Base-by-base conservation (phyloP, 2,797 vertebrate genomes). In the Falco biarmicus region DNA sequence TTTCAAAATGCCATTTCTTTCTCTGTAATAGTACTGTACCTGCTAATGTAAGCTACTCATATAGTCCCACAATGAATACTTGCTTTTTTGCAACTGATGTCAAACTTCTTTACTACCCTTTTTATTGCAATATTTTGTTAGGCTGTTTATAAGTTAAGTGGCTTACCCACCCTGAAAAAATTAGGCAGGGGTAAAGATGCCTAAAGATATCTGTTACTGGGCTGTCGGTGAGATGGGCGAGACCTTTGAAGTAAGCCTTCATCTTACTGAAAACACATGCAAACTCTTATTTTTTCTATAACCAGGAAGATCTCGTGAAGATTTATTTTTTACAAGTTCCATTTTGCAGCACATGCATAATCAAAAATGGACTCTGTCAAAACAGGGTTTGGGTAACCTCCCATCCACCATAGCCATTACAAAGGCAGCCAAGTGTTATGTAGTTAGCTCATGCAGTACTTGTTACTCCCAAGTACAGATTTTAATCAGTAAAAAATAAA, bases 401-500 rank as follows among this genome's bases (percentile, higher is more conserved):
- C 86, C 92, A 86, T 88, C 90, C 84, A 85, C 77, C 65, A 75
- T 6, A 74, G 81, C 89, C 83, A 65, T 90, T 90, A 91, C 89
- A 91, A 91, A 94, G 96, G 92, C 96, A 96, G 95, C 85, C 90
- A 95, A 95, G 96, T 90, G 90, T 85, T 95, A 91, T 74, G 65
- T 41, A 79, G 94, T 96, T 90, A 95, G 96, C 96, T 97, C 80
- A 54, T 91, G 86, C 51, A 51, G 84, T 63, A 50, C 94, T 97
- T 95, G 88, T 95, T 97, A 91, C 89, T 97, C 95, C 93, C 65
- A 91, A 96, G 88, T 81, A 93, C 87, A 78, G 89, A 73, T 94
- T 97, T 86, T 97, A 95, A 96, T 95, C 96, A 95, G 94, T 84
- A 96, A 91, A 94, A 98, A 97, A 95, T 85, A 96, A 97, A 96